Base-by-base conservation (phyloP, 2,888 invertebrate genomes). In the Caenorhabditis imperialis region DNA sequence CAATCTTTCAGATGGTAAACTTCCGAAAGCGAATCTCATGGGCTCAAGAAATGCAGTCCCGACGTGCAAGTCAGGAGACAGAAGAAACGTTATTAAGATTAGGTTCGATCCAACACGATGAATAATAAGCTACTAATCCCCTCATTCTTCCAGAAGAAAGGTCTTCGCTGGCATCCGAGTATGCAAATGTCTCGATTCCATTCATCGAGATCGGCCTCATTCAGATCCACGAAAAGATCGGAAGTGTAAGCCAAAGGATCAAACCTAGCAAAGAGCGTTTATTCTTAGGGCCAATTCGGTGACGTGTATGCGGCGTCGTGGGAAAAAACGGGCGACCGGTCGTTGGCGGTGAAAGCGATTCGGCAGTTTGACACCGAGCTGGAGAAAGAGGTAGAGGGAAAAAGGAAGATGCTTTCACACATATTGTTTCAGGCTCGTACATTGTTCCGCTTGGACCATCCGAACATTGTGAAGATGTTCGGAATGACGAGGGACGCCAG, bases 371-470 rank as follows among this genome's bases (percentile, higher is more conserved):
- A 77, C 33, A 38, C 30, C 1, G 70, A 60, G 20, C 45, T 70
- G 14, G 80, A 76, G 55, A 73, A 82, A 57, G 76, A 81, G 73
- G 77, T 76, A n/a, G 2, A n/a, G n/a, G n/a, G n/a, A n/a, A n/a
- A n/a, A n/a, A n/a, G n/a, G n/a, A n/a, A n/a, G n/a, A n/a, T n/a
- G n/a, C n/a, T n/a, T n/a, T n/a, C n/a, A n/a, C n/a, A n/a, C n/a
- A n/a, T n/a, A n/a, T n/a, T n/a, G n/a, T n/a, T 70, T 62, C 97
- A 98, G 91, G 95, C 95, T 70, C 95, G 95, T 89, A 91, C 96
- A 58, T 95, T 97, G 91, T 94, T 94, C 0, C 95, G 96, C 89
- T 90, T 98, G 70, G 92, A 94, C 75, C 97, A 98, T 90, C 94
- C 94, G 0, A 97, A 98, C 89, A 95, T 98, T 86, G 95, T 97